Conservation (phyloP, 2,113 vertebrate species). For the Hippocampus mohnikei region DNA sequence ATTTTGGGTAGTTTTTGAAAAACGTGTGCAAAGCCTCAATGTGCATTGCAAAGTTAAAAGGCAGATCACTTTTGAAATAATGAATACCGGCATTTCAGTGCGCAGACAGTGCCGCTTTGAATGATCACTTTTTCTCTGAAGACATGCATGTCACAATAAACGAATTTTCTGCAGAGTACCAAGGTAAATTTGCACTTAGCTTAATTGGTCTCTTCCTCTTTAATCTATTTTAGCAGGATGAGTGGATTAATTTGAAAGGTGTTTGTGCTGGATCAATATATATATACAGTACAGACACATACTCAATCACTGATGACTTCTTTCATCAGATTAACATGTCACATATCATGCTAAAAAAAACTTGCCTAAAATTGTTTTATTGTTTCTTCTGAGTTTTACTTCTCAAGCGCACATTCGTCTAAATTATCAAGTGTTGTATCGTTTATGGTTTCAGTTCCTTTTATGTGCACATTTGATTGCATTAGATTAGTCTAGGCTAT, state of each 20-base stretch:
- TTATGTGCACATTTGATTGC: constrained; percentile 5
- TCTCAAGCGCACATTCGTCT: background rate
- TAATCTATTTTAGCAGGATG: background rate
- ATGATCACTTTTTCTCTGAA: constrained; percentile 9
- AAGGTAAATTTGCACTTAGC: background rate
- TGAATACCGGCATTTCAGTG: constrained; percentile 46
- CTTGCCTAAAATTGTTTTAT: background rate
- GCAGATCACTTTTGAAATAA: constrained; percentile 58
- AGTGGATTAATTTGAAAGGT: background rate
- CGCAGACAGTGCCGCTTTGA: constrained; percentile 37
- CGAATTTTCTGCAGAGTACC: background rate
- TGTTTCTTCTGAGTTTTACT: background rate
- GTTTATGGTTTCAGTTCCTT: background rate
- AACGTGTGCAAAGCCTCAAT: constrained; percentile 39
- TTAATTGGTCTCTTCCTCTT: background rate
- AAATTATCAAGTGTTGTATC: background rate
- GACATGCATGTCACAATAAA: background rate
- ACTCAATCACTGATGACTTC: background rate
- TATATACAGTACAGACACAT: background rate
- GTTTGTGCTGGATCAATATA: background rate
- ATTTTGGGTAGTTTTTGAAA: constrained; percentile 35
- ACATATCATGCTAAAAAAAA: background rate
- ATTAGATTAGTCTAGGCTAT: constrained; percentile 1
- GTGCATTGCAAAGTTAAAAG: constrained; percentile 58
- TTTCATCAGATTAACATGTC: background rate